Conservation (phyloP, 2,797 vertebrate species). For the Cephalopachus bancanus region DNA sequence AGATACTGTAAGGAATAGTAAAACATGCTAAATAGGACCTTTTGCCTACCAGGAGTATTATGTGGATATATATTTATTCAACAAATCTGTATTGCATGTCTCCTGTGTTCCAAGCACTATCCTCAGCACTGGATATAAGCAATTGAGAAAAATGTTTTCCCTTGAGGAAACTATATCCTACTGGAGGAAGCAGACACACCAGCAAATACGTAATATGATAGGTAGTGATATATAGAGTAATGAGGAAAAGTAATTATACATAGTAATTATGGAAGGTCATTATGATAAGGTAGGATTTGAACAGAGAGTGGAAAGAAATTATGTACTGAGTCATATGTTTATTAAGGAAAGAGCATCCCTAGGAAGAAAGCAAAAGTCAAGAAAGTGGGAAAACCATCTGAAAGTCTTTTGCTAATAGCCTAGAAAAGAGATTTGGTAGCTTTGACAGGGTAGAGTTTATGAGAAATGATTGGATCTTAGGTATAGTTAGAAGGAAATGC, state of each 20-base stretch:
- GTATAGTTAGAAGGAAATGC: neutral
- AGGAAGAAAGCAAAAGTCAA: neutral
- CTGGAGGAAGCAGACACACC: neutral
- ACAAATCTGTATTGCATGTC: neutral
- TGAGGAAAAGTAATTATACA: neutral
- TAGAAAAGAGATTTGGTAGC: neutral
- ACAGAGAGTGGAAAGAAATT: neutral
- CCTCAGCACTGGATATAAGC: neutral
- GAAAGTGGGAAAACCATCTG: neutral
- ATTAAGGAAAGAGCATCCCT: neutral
- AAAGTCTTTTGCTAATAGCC: neutral
- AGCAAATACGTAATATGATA: neutral
- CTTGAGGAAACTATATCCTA: neutral
- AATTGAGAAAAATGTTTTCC: neutral
- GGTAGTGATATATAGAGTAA: neutral
- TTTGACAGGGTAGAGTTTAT: neutral
- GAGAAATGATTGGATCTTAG: neutral
- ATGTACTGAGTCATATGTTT: neutral
- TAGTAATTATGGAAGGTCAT: neutral
- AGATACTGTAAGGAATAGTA: neutral
- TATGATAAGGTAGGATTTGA: neutral
- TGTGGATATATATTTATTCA: slow-evolving; percentile 25
- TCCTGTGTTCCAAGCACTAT: neutral
- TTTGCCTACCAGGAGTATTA: slow-evolving; percentile 22
- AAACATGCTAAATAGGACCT: neutral